Conservation (phyloP, 2,113 vertebrate genomes). For the Pampusana beccarii region DNA sequence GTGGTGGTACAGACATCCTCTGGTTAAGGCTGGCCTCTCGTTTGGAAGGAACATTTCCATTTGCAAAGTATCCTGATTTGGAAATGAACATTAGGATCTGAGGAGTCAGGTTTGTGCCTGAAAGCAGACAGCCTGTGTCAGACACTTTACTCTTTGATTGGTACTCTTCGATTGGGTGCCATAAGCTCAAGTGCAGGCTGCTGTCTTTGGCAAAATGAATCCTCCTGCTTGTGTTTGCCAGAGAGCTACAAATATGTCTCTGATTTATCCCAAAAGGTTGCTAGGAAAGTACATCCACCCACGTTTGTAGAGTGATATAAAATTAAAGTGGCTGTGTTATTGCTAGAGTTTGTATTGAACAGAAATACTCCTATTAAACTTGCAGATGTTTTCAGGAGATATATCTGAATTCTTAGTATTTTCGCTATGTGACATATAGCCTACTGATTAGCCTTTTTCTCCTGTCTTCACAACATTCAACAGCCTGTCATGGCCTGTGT, state of each 20-base stretch:
- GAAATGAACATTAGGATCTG: background rate
- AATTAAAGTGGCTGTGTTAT: background rate
- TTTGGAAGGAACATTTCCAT: background rate
- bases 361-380: background rate
- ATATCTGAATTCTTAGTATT: background rate
- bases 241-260: background rate
- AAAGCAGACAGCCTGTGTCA: background rate
- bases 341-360: background rate
- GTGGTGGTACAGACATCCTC: background rate
- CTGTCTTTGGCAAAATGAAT: background rate
- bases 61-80: background rate
- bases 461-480: background rate
- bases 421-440: background rate
- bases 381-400: background rate
- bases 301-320: background rate
- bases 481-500: background rate
- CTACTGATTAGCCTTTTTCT: background rate
- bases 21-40: background rate
- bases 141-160: background rate
- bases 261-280: background rate
- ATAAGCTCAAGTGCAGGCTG: background rate
- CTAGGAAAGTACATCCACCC: background rate
- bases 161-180: no score
- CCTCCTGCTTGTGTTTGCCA: background rate
- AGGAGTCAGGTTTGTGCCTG: background rate